Base-by-base conservation (phyloP, 2,113 vertebrate species). In the Junco hyemalis region DNA sequence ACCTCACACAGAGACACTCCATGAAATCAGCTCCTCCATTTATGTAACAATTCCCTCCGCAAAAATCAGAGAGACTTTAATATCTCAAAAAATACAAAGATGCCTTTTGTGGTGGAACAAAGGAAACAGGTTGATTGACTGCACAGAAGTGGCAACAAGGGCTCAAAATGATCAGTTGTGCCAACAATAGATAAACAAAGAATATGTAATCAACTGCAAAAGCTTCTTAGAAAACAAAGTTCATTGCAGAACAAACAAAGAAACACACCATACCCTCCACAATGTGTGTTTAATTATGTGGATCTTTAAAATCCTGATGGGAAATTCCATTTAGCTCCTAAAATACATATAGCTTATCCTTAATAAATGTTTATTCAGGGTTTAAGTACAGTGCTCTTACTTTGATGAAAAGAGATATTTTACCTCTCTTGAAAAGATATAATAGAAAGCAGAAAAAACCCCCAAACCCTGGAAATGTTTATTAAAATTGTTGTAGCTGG, bases 261-360 rank as follows among this genome's bases (percentile, higher is more conserved):
- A 40, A 13, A 16, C n/a, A 60, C 15, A 33, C 24, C 31, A 31
- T 11, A 14, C 5, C 2, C 12, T 40, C 25, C 23, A 25, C 24
- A 65, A 15, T 29, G 8, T 40, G 50, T 70, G 12, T 51, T 88
- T 88, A 90, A 81, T 90, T 84, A 6, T 38, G 22, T 77, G n/a
- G 33, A 31, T 87, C 45, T 93, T 91, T 53, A 86, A 94, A 92
- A 81, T 90, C 17, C 44, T 65, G 20, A 65, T 40, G 29, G 66
- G 76, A 90, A 96, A 86, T 71, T 90, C 15, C 16, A 54, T 82
- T 51, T 82, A 59, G 25, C 4, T 74, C 12, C 35, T 71, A 63
- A 79, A 88, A 85, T 15, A 28, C 45, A 72, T 54, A 42, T n/a
- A 79, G 35, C 6, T 91, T 91, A 66, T 48, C 50, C 33, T 79